phyloP scores from a whole-genome alignment of 2,113 vertebrate species.

The Chascanopsetta lugubris region DNA sequence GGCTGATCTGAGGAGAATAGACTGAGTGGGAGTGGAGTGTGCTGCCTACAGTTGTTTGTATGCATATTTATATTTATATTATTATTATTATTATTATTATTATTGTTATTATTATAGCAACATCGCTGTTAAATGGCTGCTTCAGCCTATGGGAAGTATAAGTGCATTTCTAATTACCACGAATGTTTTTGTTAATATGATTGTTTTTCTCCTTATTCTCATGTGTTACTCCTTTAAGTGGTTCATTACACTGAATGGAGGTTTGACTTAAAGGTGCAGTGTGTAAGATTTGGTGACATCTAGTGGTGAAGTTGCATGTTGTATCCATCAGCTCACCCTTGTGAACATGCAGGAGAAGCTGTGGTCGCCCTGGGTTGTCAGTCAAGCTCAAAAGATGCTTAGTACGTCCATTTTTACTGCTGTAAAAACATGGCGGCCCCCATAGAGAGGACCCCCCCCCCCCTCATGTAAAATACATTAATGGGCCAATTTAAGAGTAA shows the following conservation, averaged over 20 bases:
- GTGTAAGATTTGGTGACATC: no score
- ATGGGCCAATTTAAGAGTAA: no score
- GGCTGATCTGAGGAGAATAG: background rate
- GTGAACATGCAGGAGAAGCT: no score
- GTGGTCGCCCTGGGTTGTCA: no score
- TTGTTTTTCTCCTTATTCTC: constrained; percentile 23
- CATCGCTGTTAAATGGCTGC: constrained; percentile 10
- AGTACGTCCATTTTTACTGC: no score
- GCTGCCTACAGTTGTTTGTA: constrained; percentile 7
- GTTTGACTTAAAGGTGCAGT: constrained; percentile 8
- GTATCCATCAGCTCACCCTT: no score
- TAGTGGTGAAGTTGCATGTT: no score
- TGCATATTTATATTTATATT: constrained; percentile 26
- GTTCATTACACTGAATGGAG: constrained; percentile 15
- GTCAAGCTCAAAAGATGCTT: no score
- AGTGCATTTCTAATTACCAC: constrained; percentile 40
- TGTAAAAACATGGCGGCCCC: no score
- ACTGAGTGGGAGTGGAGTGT: constrained; percentile 1
- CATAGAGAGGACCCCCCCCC: no score
- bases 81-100: no score
- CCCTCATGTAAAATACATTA: no score
- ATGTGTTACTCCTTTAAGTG: constrained; percentile 41
- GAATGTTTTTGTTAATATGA: constrained; percentile 45
- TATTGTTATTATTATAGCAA: constrained; percentile 23
- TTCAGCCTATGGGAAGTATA: constrained; percentile 25